Conservation (phyloP, 2,113 vertebrate genomes). For the Apteryx mantelli region DNA sequence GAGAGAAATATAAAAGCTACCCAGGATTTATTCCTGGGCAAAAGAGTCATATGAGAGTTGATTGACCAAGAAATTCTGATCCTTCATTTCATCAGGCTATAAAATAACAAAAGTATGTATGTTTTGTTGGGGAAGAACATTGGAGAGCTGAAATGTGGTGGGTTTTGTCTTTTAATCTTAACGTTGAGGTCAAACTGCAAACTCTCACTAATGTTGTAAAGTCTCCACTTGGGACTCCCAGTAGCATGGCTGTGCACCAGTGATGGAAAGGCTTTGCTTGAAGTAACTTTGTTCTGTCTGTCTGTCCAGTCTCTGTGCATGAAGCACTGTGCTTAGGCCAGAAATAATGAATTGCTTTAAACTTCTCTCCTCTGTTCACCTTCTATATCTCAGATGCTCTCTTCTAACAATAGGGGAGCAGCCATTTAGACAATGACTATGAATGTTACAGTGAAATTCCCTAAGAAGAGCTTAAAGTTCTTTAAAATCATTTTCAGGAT, state of each 20-base stretch:
- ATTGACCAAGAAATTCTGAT: background rate
- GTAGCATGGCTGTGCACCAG: slow-evolving; percentile 65
- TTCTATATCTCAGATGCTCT: slow-evolving; percentile 46
- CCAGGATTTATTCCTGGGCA: slow-evolving; percentile 1
- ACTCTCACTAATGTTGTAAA: background rate
- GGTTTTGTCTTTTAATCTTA: slow-evolving; percentile 9
- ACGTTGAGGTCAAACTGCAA: slow-evolving; percentile 25
- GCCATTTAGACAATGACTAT: background rate
- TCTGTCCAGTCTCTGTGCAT: slow-evolving; percentile 62
- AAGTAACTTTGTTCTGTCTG: slow-evolving; percentile 58
- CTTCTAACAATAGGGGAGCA: slow-evolving; percentile 29
- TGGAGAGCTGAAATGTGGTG: background rate
- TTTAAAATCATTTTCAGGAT: slow-evolving; percentile 20
- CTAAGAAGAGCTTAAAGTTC: slow-evolving; percentile 16
- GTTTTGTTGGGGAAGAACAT: background rate
- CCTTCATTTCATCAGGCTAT: slow-evolving; percentile 10
- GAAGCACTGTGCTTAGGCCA: slow-evolving; percentile 37
- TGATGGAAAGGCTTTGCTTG: slow-evolving; percentile 65
- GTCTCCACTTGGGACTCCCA: slow-evolving; percentile 52
- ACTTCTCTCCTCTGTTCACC: slow-evolving; percentile 63
- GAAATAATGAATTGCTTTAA: slow-evolving; percentile 47
- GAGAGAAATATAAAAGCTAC: background rate
- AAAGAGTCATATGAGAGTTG: background rate
- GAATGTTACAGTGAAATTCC: background rate
- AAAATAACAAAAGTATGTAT: background rate